Base-by-base conservation (phyloP, 1,140 invertebrate species). In the Tachypleus tridentatus region DNA sequence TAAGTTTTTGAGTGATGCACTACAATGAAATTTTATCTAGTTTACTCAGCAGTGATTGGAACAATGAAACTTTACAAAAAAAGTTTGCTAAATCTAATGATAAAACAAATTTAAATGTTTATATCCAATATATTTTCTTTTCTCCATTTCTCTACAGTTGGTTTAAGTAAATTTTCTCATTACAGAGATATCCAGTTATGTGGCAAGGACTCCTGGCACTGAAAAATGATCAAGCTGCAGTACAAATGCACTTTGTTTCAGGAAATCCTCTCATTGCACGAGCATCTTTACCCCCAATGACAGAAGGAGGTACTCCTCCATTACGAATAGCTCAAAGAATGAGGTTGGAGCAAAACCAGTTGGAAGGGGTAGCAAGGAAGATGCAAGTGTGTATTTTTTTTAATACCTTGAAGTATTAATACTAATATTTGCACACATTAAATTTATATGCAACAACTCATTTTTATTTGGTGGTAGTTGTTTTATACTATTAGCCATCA, bases 221-320 rank as follows among this genome's bases (percentile, higher is more conserved):
- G 51, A 98, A 98, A 77, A 97, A 93, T 77, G 94, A 98, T 76
- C 89, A 89, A 71, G 93, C 93, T 4, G 89, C 89, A 47, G 95
- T 98, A 7, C 93, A 98, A 79, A 97, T 98, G 93, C 93, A 97
- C 77, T 95, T 93, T 78, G 91, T 98, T 50, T 91, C 90, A 70
- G 96, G 96, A 10, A 97, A 92, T 82, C 86, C 86, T 1, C 82
- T 83, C 70, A 88, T 96, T 60, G 91, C 91, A 0, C 82, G 84
- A 52, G 86, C 86, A 64, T 91, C 91, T 69, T 77, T 95, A 70
- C 89, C 89, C 5, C 84, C 84, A 60, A 61, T 69, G 9, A 84
- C 88, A 74, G 89, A 93, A 73, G 75, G 75, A 53, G 85, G 85
- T 57, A 86, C 88, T 11, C 85, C 87, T 64, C 85, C 89, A 51